Base-by-base conservation (phyloP, 2,888 invertebrate species). In the Monochamus alternatus region DNA sequence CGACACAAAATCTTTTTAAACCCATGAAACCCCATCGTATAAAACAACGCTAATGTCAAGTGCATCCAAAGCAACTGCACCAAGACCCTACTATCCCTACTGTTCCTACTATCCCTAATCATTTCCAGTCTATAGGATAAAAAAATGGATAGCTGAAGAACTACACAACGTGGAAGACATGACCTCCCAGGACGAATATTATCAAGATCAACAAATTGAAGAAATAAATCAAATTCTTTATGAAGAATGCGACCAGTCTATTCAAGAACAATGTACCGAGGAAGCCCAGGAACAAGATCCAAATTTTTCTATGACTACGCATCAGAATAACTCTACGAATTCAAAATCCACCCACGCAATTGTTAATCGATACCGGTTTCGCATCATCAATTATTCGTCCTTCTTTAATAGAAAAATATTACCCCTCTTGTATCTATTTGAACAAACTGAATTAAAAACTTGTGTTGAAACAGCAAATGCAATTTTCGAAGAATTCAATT, bases 1-100 rank as follows among this genome's bases (percentile, higher is more conserved):
- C 8, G 5, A 43, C 4, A 63, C 72, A 44, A 64, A 52, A n/a
- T n/a, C n/a, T n/a, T 44, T 64, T 71, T 52, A 66, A 44, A 52
- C 66, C 67, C 2, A 74, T 4, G 43, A 43, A 43, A 7, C 12
- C 7, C n/a, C n/a, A n/a, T n/a, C n/a, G n/a, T n/a, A n/a, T n/a
- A n/a, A n/a, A n/a, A n/a, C n/a, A n/a, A n/a, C n/a, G n/a, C n/a
- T n/a, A n/a, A n/a, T n/a, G n/a, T n/a, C n/a, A n/a, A n/a, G n/a
- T n/a, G n/a, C n/a, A n/a, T n/a, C n/a, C n/a, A n/a, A n/a, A n/a
- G n/a, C n/a, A n/a, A n/a, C n/a, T n/a, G n/a, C n/a, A n/a, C n/a
- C n/a, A n/a, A 4, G 12, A 3, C 52, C 7, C 12, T 52, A 52
- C 12, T 10, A 7, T 10, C 7, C 52, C n/a, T 7, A 52, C 52